Percentiles rank a stretch among this genome's conserved stretches.
Evolutionary conservation across 2,113 vertebrate genomes (phyloP).

Genomic region (Anguilla japonica): DNA sequence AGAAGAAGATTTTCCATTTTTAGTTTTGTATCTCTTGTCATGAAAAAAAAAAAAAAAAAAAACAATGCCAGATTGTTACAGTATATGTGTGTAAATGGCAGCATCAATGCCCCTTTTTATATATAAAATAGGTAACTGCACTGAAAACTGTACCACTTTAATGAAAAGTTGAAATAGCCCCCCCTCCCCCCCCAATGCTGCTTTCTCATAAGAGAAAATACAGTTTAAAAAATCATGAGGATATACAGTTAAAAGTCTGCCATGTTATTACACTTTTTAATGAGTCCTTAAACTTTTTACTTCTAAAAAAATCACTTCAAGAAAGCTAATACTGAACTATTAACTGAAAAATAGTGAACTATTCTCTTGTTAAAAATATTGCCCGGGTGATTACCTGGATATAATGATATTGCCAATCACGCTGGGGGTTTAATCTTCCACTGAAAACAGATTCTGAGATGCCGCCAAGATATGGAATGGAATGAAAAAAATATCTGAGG

Average conservation of each 20-base stretch:
- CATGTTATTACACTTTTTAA: background rate
- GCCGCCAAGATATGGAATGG: no score
- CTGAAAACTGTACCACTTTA: background rate
- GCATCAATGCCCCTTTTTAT: background rate
- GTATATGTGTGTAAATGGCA: background rate
- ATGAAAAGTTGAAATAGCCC: background rate
- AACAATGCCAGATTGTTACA: background rate
- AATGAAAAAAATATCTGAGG: background rate
- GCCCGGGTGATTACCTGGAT: no score
- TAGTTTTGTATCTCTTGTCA: background rate
- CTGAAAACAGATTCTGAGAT: no score
- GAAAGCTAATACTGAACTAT: background rate
- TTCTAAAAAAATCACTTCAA: background rate
- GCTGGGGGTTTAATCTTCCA: no score
- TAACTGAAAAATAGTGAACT: background rate
- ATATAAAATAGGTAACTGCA: background rate
- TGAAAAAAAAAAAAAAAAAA: background rate
- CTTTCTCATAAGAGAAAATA: background rate
- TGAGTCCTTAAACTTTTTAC: background rate
- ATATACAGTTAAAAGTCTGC: background rate
- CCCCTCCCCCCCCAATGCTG: background rate
- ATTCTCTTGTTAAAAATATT: no score
- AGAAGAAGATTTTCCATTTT: background rate
- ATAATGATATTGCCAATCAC: no score
- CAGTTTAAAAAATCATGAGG: background rate